These are phyloP conservation scores for Jordanella pulchra DNA, from an alignment of 2,797 vertebrate genomes.

Conservation along the genomic window DNA sequence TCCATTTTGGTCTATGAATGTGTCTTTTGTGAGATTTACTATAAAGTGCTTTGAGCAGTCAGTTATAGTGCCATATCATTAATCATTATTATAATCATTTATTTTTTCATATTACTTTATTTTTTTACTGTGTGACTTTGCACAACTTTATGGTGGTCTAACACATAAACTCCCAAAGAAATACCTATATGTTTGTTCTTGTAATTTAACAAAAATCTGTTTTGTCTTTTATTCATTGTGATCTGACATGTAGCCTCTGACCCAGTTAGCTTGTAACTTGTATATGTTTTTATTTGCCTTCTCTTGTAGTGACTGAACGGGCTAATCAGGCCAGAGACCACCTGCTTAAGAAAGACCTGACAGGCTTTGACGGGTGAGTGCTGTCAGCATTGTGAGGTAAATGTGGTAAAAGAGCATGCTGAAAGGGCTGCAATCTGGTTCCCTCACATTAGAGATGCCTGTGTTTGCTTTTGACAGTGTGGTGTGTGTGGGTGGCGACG, in stretches of 20 bases:
- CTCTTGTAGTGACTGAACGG: constrained; percentile 78
- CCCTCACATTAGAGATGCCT: constrained; percentile 32
- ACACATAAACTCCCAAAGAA: neutral
- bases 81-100: too few relatives aligned
- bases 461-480: constrained; percentile 73
- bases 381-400: constrained; percentile 11
- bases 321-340: constrained; percentile 86
- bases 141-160: neutral
- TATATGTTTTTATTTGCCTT: neutral
- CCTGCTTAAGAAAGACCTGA: constrained; percentile 84
- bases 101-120: neutral
- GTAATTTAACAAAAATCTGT: neutral
- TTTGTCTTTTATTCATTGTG: neutral
- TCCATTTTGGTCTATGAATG: too few relatives aligned
- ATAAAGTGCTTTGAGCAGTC: too few relatives aligned
- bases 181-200: neutral
- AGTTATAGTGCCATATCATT: too few relatives aligned
- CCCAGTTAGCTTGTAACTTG: constrained; percentile 1
- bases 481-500: constrained; percentile 87
- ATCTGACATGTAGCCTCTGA: neutral
- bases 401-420: constrained; percentile 16
- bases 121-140: neutral
- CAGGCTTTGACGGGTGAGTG: constrained; percentile 83
- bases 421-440: constrained; percentile 17
- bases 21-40: too few relatives aligned